Evolutionary conservation across 2,797 vertebrate species (phyloP), one percentile per base, ranked within the genome.

Genomic region (Alosa sapidissima): DNA sequence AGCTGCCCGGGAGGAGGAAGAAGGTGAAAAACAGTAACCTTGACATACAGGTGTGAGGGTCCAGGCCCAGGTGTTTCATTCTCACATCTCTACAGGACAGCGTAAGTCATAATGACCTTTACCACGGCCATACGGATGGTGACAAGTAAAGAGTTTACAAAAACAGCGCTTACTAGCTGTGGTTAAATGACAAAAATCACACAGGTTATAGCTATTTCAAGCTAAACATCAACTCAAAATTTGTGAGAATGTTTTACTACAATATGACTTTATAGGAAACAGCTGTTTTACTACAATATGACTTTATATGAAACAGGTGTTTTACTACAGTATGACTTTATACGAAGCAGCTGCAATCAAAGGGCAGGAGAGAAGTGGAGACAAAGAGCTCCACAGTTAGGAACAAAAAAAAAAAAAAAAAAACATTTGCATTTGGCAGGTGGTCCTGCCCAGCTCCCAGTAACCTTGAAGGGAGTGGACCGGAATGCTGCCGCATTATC

Each of bases 391-490:
- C 16, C 81, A 87, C 75, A 82, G 49, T 82, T 51, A 55, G 84
- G 81, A 87, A 87, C 81, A 68, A 93, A 89, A 91, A 83, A 89
- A 89, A 90, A 48, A 85, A 88, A 86, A 81, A 90, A 78, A 93
- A 94, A 92, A 92, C 91, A 86, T 24, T 78, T 88, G 87, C 91
- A 92, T 95, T 93, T 94, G 92, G 91, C 94, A 94, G 93, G 93
- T 95, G 94, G 82, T 89, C 65, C 90, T 92, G 87, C 90, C 83
- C 85, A 90, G 92, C 90, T 85, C 89, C 87, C 91, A 86, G 92
- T 92, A 94, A 93, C 95, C 95, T 96, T 96, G 95, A 92, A 95
- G 92, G 91, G 93, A 93, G 91, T 88, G 89, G 91, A 93, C 90
- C 88, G 93, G 95, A 95, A 95, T 94, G 94, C 82, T 90, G 88